Evolutionary conservation across 2,113 vertebrate species (phyloP).

Genomic region (Suncus etruscus): DNA sequence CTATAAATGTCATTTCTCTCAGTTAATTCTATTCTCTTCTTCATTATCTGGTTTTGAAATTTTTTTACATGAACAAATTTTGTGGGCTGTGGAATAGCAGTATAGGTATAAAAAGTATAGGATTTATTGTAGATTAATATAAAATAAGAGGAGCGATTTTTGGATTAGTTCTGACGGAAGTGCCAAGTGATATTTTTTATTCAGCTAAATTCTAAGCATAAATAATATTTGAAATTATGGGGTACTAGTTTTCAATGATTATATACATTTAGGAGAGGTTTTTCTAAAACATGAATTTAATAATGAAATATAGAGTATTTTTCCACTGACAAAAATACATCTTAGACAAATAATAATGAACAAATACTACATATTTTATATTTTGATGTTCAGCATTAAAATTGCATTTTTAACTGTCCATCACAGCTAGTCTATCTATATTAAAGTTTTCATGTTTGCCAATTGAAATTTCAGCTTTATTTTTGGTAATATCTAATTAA

Average conservation of each 20-base stretch:
- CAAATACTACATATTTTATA: background rate
- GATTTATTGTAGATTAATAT: constrained; percentile 69
- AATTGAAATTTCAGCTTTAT: constrained; percentile 3
- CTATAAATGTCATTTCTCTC: background rate
- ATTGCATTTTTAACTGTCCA: background rate
- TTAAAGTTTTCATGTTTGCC: constrained; percentile 23
- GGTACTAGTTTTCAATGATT: constrained; percentile 64
- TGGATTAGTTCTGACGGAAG: constrained; percentile 60
- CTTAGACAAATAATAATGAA: background rate
- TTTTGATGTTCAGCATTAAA: background rate
- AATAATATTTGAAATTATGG: constrained; percentile 65
- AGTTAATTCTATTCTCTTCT: background rate
- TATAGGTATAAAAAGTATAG: background rate
- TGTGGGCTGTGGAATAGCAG: constrained; percentile 9
- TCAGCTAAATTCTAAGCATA: constrained; percentile 40
- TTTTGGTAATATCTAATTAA: background rate
- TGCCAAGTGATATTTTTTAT: constrained; percentile 66
- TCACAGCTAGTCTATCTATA: background rate
- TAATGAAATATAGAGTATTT: constrained; percentile 49
- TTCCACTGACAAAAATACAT: background rate
- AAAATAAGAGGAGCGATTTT: constrained; percentile 70
- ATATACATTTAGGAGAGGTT: constrained; percentile 62
- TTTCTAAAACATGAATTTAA: constrained; percentile 24
- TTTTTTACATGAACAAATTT: background rate
- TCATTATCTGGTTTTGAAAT: background rate